phyloP scores from a whole-genome alignment of 2,113 vertebrate genomes.

The Jacana jacana region DNA sequence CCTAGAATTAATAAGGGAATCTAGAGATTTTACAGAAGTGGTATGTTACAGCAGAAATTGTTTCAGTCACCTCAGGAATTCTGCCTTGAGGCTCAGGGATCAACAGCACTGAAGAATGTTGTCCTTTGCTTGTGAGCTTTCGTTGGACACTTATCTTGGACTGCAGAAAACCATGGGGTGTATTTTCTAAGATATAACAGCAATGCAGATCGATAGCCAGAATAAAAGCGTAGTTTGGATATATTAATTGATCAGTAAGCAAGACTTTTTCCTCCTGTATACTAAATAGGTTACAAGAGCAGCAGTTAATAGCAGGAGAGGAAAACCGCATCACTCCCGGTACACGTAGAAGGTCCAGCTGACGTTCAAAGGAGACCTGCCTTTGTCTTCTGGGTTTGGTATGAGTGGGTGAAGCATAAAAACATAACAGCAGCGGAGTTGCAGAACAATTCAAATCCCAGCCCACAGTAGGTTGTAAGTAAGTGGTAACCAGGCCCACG shows the following conservation, averaged over 20 bases:
- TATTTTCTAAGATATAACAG: neutral
- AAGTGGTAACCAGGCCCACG: neutral
- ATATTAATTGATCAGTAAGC: neutral
- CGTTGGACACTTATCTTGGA: neutral
- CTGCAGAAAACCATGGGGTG: neutral
- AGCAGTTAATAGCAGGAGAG: neutral
- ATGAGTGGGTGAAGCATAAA: neutral
- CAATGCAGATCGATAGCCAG: neutral
- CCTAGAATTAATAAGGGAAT: neutral
- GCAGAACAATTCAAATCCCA: constrained; percentile 4
- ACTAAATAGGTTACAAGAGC: neutral
- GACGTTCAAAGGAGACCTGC: neutral
- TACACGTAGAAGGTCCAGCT: neutral
- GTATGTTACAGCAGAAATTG: neutral
- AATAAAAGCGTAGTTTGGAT: neutral
- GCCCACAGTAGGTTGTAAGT: neutral
- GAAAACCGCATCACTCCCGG: neutral
- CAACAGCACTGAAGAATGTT: neutral
- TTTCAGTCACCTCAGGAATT: neutral
- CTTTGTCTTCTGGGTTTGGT: constrained; percentile 5
- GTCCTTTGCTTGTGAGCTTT: neutral
- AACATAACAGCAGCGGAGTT: neutral
- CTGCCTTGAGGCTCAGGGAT: neutral
- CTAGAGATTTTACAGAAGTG: neutral
- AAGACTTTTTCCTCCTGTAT: neutral